These are phyloP conservation scores for Macrotrachela quadricornifera DNA, from an alignment of 1,140 invertebrate species.

Conservation along the genomic window DNA sequence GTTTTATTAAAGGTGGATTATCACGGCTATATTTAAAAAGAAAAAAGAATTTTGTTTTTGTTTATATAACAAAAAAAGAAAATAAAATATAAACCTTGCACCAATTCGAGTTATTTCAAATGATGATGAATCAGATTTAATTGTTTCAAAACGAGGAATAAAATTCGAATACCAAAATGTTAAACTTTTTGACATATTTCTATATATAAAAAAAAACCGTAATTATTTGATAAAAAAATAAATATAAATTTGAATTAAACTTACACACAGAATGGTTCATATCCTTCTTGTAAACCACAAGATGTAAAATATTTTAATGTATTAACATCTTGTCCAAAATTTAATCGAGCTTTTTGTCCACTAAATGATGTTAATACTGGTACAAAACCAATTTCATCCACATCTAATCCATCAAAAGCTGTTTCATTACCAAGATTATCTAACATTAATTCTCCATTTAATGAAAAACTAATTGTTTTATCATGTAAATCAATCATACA, in stretches of 20 bases:
- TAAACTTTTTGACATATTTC: conserved; percentile 66
- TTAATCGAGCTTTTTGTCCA: conserved; percentile 60
- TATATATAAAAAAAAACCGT: too few relatives aligned
- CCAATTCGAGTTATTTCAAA: conserved; percentile 79
- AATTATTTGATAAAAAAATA: too few relatives aligned
- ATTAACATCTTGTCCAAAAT: conserved; percentile 82
- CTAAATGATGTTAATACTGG: conserved; percentile 82
- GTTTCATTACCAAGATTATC: conserved; percentile 80
- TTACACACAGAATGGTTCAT: conserved; percentile 37
- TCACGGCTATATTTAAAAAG: conserved; percentile 31
- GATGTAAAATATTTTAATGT: conserved; percentile 86
- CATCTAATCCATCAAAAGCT: conserved; percentile 84
- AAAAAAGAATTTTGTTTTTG: conserved; percentile 11
- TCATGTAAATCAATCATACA: conserved; percentile 82
- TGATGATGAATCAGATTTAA: conserved; percentile 26
- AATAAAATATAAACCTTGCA: conserved; percentile 38
- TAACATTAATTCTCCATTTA: conserved; percentile 94
- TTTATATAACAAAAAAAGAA: not conserved
- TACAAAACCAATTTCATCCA: conserved; percentile 52
- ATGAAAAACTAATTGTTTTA: conserved; percentile 83
- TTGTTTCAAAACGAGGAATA: conserved; percentile 12
- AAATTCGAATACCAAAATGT: conserved; percentile 66
- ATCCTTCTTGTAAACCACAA: conserved; percentile 93
- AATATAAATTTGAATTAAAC: too few relatives aligned
- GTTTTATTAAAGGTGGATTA: conserved; percentile 79